Conservation (phyloP, 2,888 invertebrate genomes). For the Pollenia angustigena region DNA sequence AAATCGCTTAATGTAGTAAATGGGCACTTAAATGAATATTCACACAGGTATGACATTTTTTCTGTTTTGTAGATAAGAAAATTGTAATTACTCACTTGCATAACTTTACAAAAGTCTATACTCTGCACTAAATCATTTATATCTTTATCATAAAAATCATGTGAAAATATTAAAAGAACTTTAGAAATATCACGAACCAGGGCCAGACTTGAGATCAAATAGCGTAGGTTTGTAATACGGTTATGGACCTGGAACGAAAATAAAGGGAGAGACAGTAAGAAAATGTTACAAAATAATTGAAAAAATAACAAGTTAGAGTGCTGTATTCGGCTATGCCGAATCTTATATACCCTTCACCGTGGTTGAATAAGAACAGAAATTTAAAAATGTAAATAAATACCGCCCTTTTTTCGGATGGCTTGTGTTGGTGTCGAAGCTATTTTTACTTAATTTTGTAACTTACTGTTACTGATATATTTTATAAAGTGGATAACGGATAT, state of each 20-base stretch:
- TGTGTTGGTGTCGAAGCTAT: too few species aligned
- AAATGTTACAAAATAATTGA: not conserved
- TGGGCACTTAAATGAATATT: not conserved
- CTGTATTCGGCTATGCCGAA: too few species aligned
- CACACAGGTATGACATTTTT: too few species aligned
- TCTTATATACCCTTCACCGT: too few species aligned
- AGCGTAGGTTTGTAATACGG: constrained; percentile 95
- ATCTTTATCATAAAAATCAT: constrained; percentile 96
- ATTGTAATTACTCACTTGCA: constrained; percentile 78
- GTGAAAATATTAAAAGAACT: constrained; percentile 96
- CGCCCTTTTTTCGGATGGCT: too few species aligned
- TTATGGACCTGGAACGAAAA: constrained; percentile 91
- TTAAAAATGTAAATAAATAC: too few species aligned
- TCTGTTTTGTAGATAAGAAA: too few species aligned
- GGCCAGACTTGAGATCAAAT: constrained; percentile 95
- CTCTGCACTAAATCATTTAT: constrained; percentile 95
- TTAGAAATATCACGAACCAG: constrained; percentile 95
- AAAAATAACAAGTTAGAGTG: not conserved
- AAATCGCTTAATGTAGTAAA: too few species aligned
- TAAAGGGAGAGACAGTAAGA: not conserved
- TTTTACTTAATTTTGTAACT: too few species aligned
- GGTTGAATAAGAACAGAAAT: too few species aligned
- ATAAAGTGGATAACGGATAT: too few species aligned
- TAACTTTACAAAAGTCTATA: constrained; percentile 96
- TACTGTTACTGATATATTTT: too few species aligned